Evolutionary conservation across 2,797 vertebrate species (phyloP).

Genomic region (Sebastes dallii): DNA sequence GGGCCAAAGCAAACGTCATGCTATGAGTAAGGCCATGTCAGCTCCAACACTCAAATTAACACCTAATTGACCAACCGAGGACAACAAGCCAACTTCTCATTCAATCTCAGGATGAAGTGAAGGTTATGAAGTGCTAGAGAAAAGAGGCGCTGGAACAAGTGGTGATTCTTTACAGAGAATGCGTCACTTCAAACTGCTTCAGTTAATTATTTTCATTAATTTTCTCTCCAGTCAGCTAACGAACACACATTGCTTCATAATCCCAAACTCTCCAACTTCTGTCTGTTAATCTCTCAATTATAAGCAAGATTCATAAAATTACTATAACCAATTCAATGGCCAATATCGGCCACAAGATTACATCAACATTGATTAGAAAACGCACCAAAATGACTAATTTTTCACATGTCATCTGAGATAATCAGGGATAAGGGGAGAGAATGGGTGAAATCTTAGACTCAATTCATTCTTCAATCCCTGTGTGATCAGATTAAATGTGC

Average conservation of each 20-base stretch:
- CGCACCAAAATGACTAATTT: not conserved
- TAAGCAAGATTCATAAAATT: not conserved
- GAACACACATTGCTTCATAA: not conserved
- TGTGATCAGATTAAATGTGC: not conserved
- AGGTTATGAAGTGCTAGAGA: not conserved
- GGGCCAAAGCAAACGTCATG: not conserved
- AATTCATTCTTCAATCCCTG: not conserved
- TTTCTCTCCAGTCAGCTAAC: accelerated
- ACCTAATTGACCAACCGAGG: slow-evolving; percentile 16
- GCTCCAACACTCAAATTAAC: slow-evolving; percentile 19
- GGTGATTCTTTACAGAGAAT: not conserved
- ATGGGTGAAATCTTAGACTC: not conserved
- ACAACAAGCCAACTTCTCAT: slow-evolving; percentile 11
- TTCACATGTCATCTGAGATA: not conserved
- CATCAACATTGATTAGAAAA: not conserved
- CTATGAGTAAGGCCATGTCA: not conserved
- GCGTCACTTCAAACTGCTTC: not conserved
- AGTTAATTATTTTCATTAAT: not conserved
- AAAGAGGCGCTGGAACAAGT: not conserved
- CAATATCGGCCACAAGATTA: not conserved
- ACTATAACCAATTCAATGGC: not conserved
- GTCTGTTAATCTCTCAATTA: not conserved
- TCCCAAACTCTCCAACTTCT: not conserved
- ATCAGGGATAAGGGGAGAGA: not conserved
- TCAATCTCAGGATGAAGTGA: not conserved